Evolutionary conservation across 1,140 invertebrate species (phyloP), one percentile per base, ranked within the genome.

Genomic region (Drosophila azteca): DNA sequence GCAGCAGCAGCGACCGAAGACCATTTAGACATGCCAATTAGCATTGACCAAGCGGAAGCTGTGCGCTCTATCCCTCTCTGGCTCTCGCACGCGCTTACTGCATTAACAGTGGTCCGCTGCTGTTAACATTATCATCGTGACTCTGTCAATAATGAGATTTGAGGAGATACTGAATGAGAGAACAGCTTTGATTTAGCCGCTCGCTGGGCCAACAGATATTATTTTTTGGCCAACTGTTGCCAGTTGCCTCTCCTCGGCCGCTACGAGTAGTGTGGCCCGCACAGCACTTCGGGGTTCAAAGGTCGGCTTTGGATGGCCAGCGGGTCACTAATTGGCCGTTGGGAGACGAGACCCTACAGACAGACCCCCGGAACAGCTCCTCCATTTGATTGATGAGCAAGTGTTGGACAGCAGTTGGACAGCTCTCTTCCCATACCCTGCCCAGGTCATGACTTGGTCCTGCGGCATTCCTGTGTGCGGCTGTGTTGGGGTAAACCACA

Each of bases 261-360:
- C 9, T 35, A 24, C 22, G 22, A 24, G 22, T 24, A 39, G 35
- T 39, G 35, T 54, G 39, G 49, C 22, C 17, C 48, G 55, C 68
- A 39, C 68, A 57, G 51, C 29, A 3, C 31, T 75, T 26, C 17
- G 4, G 24, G 24, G 71, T 75, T 75, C 71, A 75, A 75, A 75
- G 71, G 71, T 75, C 43, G 43, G 31, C 3, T 3, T 3, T 52
- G 57, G 59, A 49, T 51, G 58, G 46, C 7, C 48, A 31, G 9
- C 31, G 24, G 35, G 43, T 5, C 29, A 66, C 61, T 66, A 75
- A 75, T 75, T 75, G 71, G 53, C 35, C 15, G 22, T 3, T 9
- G 58, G 15, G 22, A 29, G 24, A 8, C 8, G 5, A 22, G 17
- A 13, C 24, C 24, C 24, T 5, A 0, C 4, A 49, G 20, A 48